Conservation (phyloP, 2,113 vertebrate species). For the Melozone crissalis region DNA sequence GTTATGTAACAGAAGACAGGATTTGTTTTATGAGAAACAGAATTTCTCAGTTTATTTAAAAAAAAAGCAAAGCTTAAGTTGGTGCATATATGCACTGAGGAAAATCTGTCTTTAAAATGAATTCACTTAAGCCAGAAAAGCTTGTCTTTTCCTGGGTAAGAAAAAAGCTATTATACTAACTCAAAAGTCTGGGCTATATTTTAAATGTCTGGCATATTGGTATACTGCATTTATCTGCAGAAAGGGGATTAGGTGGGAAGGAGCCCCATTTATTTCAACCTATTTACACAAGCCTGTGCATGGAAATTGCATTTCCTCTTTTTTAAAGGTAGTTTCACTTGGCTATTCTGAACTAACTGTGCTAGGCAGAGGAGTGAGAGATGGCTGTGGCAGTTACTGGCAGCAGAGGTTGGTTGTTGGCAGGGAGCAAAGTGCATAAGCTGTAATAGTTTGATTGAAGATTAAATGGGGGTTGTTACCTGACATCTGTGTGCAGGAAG, state of each 20-base stretch:
- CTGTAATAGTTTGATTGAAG: neutral
- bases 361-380: neutral
- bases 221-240: neutral
- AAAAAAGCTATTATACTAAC: neutral
- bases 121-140: slow-evolving; percentile 29
- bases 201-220: neutral
- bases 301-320: neutral
- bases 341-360: neutral
- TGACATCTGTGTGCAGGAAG: neutral
- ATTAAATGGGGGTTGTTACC: neutral
- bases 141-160: neutral
- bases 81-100: neutral
- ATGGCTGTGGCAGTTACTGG: neutral
- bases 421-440: neutral
- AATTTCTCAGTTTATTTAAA: neutral
- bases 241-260: neutral
- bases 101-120: neutral
- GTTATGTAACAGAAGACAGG: neutral
- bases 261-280: neutral
- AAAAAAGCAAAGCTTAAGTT: neutral
- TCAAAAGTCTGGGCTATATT: neutral
- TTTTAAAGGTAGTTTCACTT: neutral
- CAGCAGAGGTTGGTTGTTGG: neutral
- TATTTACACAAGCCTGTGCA: neutral
- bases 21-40: neutral